A percentile compares a stretch with the other conserved stretches of the same genome.
Conservation (phyloP, 1,140 invertebrate genomes). For the Tachypleus tridentatus region DNA sequence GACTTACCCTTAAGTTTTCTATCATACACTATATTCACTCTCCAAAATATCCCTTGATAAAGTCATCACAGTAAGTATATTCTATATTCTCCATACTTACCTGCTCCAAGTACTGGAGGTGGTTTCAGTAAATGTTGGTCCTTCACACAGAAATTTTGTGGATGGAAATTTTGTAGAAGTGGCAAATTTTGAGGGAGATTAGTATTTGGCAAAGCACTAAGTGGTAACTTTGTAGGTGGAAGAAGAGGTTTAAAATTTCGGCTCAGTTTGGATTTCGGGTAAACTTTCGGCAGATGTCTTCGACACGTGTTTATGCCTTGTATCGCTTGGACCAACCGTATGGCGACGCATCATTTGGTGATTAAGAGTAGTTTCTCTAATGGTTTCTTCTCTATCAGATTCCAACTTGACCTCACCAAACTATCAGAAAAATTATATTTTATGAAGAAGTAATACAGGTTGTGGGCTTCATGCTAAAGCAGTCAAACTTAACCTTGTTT, state of each 20-base stretch:
- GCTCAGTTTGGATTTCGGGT: conserved; percentile 26
- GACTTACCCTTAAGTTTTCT: too few relatives aligned
- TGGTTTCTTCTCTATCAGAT: conserved; percentile 38
- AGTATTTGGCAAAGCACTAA: conserved; percentile 43
- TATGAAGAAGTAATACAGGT: too few relatives aligned
- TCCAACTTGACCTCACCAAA: conserved; percentile 49
- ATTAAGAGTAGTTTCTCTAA: conserved; percentile 27
- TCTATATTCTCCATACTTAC: conserved; percentile 38
- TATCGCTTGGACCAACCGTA: conserved; percentile 83
- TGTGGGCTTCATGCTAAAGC: too few relatives aligned
- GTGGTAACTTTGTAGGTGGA: conserved; percentile 23
- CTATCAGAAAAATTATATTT: conserved; percentile 31
- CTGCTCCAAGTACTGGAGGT: conserved; percentile 71
- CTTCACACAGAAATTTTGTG: conserved; percentile 75
- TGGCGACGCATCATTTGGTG: conserved; percentile 58
- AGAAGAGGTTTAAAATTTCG: conserved; percentile 20
- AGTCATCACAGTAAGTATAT: too few relatives aligned
- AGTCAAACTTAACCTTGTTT: too few relatives aligned
- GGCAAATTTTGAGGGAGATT: conserved; percentile 62
- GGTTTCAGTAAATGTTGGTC: conserved; percentile 88
- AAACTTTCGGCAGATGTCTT: conserved; percentile 23
- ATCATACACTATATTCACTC: too few relatives aligned
- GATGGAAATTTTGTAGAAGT: conserved; percentile 57
- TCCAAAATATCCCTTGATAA: too few relatives aligned
- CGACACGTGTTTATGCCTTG: conserved; percentile 48